Conservation (phyloP, 1,140 invertebrate genomes). For the Drosophila leontia region DNA sequence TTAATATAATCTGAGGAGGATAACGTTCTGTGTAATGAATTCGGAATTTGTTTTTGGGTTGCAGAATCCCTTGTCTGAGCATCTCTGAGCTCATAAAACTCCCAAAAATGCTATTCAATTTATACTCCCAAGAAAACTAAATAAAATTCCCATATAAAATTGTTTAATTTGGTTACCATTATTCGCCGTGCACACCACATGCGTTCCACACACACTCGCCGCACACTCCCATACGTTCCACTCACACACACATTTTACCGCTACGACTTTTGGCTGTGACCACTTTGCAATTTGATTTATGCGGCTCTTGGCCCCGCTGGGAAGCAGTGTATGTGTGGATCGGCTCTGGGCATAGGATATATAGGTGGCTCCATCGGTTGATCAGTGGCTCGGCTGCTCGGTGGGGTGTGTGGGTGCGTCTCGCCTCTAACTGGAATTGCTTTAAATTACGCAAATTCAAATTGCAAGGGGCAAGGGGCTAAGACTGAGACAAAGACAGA, state of each 20-base stretch:
- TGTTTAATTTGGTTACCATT: background rate
- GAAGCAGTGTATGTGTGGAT: conserved; percentile 10
- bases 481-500: conserved; percentile 21
- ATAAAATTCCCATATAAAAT: background rate
- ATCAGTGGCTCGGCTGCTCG: conserved; percentile 24
- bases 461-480: conserved; percentile 21
- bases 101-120: background rate
- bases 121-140: background rate
- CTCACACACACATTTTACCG: conserved; percentile 36
- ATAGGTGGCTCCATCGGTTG: conserved; percentile 27
- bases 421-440: conserved; percentile 74
- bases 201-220: conserved; percentile 36
- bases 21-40: no score
- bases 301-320: conserved; percentile 58
- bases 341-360: conserved; percentile 6
- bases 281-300: conserved; percentile 80
- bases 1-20: no score
- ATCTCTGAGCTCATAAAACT: background rate
- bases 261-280: conserved; percentile 43
- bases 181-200: conserved; percentile 31
- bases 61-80: no score
- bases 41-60: no score
- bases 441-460: conserved; percentile 80
- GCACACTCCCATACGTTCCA: conserved; percentile 21
- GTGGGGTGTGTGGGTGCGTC: conserved; percentile 75